Evolutionary conservation across 1,140 invertebrate species (phyloP).

Genomic region (Frieseomelitta varia): DNA sequence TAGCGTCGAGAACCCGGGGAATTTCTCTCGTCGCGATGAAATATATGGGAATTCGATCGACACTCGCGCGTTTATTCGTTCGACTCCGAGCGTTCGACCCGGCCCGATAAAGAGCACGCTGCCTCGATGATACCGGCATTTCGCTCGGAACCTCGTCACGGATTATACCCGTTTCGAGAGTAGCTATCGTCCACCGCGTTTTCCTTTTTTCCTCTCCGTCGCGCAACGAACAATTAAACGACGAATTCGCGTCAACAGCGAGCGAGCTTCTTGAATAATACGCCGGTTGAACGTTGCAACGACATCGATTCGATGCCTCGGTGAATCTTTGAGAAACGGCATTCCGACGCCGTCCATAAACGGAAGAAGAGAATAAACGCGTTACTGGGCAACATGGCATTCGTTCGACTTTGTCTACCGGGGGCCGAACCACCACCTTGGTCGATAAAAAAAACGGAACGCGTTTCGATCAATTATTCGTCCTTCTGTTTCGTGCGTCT

Average conservation of each 20-base stretch:
- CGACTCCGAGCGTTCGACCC: background rate
- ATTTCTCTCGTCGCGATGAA: slow-evolving; percentile 32
- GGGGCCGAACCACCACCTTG: background rate
- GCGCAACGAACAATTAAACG: background rate
- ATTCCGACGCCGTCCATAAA: background rate
- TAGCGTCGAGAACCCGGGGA: slow-evolving; percentile 11
- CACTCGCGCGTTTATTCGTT: slow-evolving; percentile 32
- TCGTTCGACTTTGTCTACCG: background rate
- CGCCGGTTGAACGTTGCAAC: background rate
- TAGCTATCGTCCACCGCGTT: background rate
- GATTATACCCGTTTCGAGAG: slow-evolving; percentile 19
- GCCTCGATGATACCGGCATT: slow-evolving; percentile 5
- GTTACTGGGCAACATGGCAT: slow-evolving; percentile 11
- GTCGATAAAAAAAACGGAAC: slow-evolving; percentile 2
- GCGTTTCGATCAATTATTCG: slow-evolving; percentile 14
- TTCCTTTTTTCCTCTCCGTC: background rate
- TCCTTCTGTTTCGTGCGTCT: slow-evolving; percentile 3
- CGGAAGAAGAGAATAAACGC: background rate
- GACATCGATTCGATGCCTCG: background rate
- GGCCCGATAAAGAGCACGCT: slow-evolving; percentile 2
- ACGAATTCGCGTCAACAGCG: background rate
- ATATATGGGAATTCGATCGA: slow-evolving; percentile 38
- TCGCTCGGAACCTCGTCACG: slow-evolving; percentile 3
- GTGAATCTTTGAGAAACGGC: too few species aligned
- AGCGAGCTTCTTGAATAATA: background rate